These are phyloP conservation scores for Dynastes hyllus DNA, from an alignment of 2,888 invertebrate genomes.

Conservation along the genomic window DNA sequence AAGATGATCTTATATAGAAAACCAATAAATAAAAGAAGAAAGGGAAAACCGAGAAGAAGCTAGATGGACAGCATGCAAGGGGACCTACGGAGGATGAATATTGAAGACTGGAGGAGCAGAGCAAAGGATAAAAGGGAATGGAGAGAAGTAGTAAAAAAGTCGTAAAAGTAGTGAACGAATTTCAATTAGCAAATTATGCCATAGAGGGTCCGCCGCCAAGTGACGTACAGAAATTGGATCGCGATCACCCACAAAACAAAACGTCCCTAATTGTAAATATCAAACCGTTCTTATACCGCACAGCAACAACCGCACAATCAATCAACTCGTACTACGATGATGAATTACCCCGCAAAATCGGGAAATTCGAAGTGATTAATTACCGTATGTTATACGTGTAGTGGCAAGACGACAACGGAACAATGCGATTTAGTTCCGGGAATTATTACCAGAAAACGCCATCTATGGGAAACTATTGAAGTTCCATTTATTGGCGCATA, in stretches of 20 bases:
- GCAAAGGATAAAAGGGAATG: too few relatives aligned
- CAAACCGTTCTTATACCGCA: neutral
- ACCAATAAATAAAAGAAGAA: too few relatives aligned
- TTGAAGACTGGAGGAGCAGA: too few relatives aligned
- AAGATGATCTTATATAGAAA: too few relatives aligned
- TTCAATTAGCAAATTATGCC: neutral
- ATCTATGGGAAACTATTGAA: constrained; percentile 9
- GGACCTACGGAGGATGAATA: too few relatives aligned
- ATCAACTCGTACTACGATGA: constrained; percentile 26
- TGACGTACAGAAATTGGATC: neutral
- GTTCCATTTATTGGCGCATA: neutral
- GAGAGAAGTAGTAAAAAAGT: neutral
- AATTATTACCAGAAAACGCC: neutral
- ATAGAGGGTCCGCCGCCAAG: neutral
- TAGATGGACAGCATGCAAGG: too few relatives aligned
- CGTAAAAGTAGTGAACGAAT: constrained; percentile 4
- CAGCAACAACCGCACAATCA: constrained; percentile 10
- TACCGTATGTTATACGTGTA: constrained; percentile 42
- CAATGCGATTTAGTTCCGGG: constrained; percentile 31
- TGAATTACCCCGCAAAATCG: constrained; percentile 20
- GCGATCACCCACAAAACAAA: constrained; percentile 11
- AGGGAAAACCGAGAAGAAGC: too few relatives aligned
- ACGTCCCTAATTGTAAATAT: neutral
- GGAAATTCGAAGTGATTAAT: constrained; percentile 44
- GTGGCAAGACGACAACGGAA: constrained; percentile 7